These are phyloP conservation scores for Cichlasoma orientale DNA, from an alignment of 2,797 vertebrate species.

Conservation along the genomic window DNA sequence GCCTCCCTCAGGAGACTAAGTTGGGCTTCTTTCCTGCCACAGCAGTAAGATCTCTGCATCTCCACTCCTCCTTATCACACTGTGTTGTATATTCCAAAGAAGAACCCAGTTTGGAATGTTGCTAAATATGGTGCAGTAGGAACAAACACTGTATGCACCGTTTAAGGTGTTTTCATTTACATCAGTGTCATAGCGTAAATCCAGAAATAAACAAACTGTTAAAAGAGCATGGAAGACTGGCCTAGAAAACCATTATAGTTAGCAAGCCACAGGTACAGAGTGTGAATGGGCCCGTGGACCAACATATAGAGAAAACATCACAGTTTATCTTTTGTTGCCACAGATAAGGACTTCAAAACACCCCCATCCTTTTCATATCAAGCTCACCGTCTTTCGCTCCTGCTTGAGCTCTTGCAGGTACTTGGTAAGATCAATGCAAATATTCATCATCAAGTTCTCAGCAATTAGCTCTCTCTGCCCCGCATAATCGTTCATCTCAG, in stretches of 20 bases:
- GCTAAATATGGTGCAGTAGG: not conserved
- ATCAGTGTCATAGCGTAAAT: not conserved
- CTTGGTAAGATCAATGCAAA: constrained; percentile 89
- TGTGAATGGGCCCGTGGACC: not conserved
- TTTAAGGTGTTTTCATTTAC: not conserved
- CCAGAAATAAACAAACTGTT: not conserved
- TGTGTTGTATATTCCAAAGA: not conserved
- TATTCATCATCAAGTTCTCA: constrained; percentile 87
- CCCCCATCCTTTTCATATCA: not conserved
- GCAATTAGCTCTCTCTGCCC: constrained; percentile 91
- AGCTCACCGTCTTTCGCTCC: constrained; percentile 88
- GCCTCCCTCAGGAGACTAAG: constrained; percentile 45
- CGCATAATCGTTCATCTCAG: constrained; percentile 90
- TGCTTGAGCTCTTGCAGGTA: constrained; percentile 90
- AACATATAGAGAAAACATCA: not conserved
- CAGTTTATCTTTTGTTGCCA: not conserved
- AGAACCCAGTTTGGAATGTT: not conserved
- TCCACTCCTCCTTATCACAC: constrained; percentile 22
- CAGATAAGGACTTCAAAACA: not conserved
- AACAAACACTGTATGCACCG: not conserved
- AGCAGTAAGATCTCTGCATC: constrained; percentile 39
- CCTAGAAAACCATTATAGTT: not conserved
- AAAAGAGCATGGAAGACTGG: not conserved
- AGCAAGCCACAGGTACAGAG: not conserved
- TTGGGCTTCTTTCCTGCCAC: constrained; percentile 57